Conservation (phyloP, 2,888 invertebrate genomes). For the Rhabditophanes sp. region DNA sequence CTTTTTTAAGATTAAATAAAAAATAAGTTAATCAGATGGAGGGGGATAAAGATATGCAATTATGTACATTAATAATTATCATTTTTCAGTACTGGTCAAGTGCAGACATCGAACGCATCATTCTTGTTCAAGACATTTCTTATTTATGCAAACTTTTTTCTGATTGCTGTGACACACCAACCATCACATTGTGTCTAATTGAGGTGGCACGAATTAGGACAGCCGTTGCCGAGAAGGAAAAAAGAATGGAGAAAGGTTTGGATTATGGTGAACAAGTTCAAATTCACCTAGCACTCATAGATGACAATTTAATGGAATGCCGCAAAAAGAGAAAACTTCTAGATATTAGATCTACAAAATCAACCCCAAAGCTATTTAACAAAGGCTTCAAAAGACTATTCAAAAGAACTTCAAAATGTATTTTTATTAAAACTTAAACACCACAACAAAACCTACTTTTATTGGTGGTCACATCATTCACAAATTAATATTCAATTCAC, state of each 20-base stretch:
- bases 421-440: too few species aligned
- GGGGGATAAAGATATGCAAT: neutral
- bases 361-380: too few species aligned
- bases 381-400: too few species aligned
- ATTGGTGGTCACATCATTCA: too few species aligned
- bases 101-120: conserved; percentile 25
- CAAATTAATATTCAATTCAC: too few species aligned
- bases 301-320: conserved; percentile 31
- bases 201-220: conserved; percentile 29
- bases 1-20: too few species aligned
- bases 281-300: too few species aligned
- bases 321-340: conserved; percentile 26
- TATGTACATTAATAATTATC: conserved; percentile 1
- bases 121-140: conserved; percentile 29
- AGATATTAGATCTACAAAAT: too few species aligned
- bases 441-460: too few species aligned
- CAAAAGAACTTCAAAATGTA: too few species aligned
- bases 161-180: conserved; percentile 33
- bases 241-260: neutral
- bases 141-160: conserved; percentile 28
- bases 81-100: conserved; percentile 23
- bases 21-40: neutral
- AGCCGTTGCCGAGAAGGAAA: neutral
- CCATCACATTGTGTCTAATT: conserved; percentile 32
- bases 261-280: too few species aligned